phyloP scores from a whole-genome alignment of 2,888 invertebrate species.

The Leptopilina myrica region DNA sequence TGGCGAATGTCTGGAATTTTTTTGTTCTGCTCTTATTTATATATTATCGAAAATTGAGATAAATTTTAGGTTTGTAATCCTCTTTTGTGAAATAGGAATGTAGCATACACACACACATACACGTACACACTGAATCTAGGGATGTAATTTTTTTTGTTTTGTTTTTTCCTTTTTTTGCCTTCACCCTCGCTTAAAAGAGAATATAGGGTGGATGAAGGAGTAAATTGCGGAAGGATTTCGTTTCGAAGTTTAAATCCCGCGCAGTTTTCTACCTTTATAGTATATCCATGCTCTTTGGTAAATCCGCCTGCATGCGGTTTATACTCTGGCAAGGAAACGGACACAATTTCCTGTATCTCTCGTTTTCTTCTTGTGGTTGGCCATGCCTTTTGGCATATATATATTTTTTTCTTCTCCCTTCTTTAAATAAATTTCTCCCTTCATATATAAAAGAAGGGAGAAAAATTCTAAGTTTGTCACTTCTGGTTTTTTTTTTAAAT shows the following conservation, averaged over 20 bases:
- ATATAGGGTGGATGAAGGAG: conserved; percentile 21
- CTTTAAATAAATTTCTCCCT: no score
- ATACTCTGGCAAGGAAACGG: conserved; percentile 16
- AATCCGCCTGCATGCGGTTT: conserved; percentile 23
- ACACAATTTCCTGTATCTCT: conserved; percentile 24
- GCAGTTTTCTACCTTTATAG: not conserved
- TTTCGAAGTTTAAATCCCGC: conserved; percentile 18
- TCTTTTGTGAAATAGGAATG: conserved; percentile 11
- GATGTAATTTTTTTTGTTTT: not conserved
- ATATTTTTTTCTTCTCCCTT: not conserved
- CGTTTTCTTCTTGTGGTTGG: not conserved
- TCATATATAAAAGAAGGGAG: not conserved
- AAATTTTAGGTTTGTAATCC: conserved; percentile 12
- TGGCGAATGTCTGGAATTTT: not conserved
- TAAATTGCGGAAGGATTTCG: conserved; percentile 8
- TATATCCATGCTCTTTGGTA: conserved; percentile 1
- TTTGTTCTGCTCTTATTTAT: not conserved
- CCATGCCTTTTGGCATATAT: conserved; percentile 12
- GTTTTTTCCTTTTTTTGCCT: not conserved
- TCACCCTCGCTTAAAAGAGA: not conserved
- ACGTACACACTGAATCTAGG: not conserved
- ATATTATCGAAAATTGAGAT: not conserved
- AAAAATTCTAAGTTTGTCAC: conserved; percentile 16
- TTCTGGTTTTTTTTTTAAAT: no score
- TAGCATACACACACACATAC: no score